phyloP scores from a whole-genome alignment of 2,797 vertebrate species.

The Mus spretus region DNA sequence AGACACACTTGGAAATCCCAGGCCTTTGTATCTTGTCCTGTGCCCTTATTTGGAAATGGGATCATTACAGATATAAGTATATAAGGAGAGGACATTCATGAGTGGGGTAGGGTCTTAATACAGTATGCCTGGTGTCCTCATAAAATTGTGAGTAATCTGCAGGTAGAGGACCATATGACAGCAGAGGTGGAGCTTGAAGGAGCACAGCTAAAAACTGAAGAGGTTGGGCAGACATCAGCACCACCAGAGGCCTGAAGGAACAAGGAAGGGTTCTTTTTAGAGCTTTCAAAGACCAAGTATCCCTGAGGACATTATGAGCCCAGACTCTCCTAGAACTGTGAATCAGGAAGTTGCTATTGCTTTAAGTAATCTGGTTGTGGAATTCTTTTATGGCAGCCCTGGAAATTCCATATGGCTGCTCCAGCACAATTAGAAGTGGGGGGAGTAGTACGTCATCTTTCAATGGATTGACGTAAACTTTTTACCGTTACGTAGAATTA shows the following conservation, averaged over 20 bases:
- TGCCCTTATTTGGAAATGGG: background rate
- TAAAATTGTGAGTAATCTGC: background rate
- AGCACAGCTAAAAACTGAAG: no score
- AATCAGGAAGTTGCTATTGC: background rate
- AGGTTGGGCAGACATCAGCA: background rate
- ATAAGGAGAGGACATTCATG: background rate
- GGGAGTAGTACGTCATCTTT: background rate
- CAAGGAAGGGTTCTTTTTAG: background rate
- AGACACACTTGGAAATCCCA: background rate
- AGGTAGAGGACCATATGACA: background rate
- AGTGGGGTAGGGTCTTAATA: background rate
- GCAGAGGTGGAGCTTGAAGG: background rate
- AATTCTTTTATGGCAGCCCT: background rate
- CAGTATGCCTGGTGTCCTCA: background rate
- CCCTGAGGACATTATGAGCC: accelerated
- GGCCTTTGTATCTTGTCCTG: background rate
- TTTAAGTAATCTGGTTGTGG: background rate
- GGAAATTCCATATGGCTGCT: background rate
- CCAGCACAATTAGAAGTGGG: background rate
- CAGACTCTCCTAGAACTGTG: background rate
- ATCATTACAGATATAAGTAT: background rate
- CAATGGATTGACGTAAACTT: background rate
- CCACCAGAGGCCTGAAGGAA: background rate
- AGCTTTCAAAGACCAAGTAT: background rate
- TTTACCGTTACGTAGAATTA: background rate